Evolutionary conservation across 2,797 vertebrate genomes (phyloP).

Genomic region (Molossus molossus): DNA sequence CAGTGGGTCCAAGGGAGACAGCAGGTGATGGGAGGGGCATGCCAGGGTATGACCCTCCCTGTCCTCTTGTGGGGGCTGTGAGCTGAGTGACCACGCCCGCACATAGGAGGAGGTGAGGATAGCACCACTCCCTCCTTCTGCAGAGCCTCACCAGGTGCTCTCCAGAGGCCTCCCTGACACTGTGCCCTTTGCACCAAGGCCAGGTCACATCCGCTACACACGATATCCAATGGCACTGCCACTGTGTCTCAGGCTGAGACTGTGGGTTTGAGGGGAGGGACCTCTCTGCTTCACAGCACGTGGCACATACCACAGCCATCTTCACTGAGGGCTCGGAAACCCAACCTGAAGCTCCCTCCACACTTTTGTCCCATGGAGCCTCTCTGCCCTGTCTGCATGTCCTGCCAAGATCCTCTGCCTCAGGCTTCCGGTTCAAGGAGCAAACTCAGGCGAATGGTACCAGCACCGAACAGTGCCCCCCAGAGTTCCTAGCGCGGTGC

Average conservation of each 20-base stretch:
- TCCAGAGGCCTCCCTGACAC: neutral
- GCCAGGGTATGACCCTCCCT: neutral
- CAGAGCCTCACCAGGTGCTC: neutral
- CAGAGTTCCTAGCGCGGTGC: neutral
- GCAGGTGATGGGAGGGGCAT: neutral
- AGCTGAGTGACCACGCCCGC: neutral
- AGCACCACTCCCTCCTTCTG: neutral
- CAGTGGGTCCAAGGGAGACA: neutral
- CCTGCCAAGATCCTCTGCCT: neutral
- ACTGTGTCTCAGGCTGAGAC: neutral
- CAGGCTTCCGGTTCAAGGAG: neutral
- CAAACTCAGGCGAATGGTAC: neutral
- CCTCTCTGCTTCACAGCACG: neutral
- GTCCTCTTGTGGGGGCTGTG: neutral
- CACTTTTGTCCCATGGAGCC: fast-evolving
- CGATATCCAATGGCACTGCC: neutral
- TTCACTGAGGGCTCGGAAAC: neutral
- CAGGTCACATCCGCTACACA: neutral
- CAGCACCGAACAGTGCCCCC: neutral
- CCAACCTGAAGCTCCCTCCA: neutral
- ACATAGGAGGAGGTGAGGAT: neutral
- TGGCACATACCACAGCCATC: neutral
- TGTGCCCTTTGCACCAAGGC: neutral
- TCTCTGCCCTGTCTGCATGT: neutral
- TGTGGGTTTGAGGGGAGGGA: neutral